These are phyloP conservation scores for Luehdorfia chinensis DNA, from an alignment of 1,140 invertebrate genomes.

Conservation along the genomic window DNA sequence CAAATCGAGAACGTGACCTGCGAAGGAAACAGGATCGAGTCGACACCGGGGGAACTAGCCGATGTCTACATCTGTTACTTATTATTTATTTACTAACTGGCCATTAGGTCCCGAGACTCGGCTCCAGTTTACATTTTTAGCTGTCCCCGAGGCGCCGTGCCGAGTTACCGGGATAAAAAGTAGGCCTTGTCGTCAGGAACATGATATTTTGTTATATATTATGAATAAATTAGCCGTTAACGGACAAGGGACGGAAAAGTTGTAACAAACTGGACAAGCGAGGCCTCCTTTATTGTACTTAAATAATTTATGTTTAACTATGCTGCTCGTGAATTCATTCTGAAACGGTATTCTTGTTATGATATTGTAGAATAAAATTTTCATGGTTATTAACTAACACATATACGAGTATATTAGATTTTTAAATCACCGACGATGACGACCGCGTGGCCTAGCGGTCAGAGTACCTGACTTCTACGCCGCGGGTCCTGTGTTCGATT, in stretches of 20 bases:
- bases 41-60: neutral
- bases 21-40: too few relatives aligned
- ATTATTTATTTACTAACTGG: slow-evolving; percentile 16
- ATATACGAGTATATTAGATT: too few relatives aligned
- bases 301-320: neutral
- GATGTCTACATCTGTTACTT: slow-evolving; percentile 17
- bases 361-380: too few relatives aligned
- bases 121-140: slow-evolving; percentile 6
- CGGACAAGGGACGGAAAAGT: slow-evolving; percentile 1
- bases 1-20: slow-evolving; percentile 2
- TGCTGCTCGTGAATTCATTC: neutral
- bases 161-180: slow-evolving; percentile 4
- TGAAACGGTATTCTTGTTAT: too few relatives aligned
- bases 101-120: slow-evolving; percentile 4
- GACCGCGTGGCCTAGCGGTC: too few relatives aligned
- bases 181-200: slow-evolving; percentile 7
- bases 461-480: too few relatives aligned
- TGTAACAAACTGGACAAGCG: neutral
- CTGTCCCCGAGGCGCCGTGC: slow-evolving; percentile 1
- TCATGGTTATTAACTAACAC: too few relatives aligned
- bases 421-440: too few relatives aligned
- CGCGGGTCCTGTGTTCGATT: too few relatives aligned
- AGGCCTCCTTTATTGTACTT: neutral
- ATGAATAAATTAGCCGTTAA: slow-evolving; percentile 15
- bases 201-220: slow-evolving; percentile 12